Conservation (phyloP, 2,888 invertebrate genomes). For the Galerucella nymphaeae region DNA sequence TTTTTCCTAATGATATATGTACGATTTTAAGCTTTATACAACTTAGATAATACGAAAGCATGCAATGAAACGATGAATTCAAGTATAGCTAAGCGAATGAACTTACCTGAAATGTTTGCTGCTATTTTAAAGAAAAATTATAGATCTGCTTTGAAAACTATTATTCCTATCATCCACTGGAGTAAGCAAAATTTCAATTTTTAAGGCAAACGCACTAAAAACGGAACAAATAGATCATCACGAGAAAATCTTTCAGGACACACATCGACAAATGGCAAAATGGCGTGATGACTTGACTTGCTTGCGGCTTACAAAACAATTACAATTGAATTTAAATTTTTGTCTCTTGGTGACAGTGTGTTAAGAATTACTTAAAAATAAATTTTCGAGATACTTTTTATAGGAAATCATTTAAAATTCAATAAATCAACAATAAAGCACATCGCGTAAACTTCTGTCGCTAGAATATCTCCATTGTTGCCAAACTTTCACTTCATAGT, state of each 20-base stretch:
- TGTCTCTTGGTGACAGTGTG: conserved; percentile 13
- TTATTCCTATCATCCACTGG: neutral
- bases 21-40: neutral
- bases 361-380: neutral
- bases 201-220: neutral
- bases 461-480: conserved; percentile 43
- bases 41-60: neutral
- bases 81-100: neutral
- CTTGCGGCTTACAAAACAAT: conserved; percentile 27
- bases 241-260: conserved; percentile 18
- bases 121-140: neutral
- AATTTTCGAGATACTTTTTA: neutral
- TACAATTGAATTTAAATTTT: conserved; percentile 7
- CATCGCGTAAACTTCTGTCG: conserved; percentile 21
- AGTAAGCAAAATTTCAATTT: conserved; percentile 3
- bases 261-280: conserved; percentile 35
- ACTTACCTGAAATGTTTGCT: conserved; percentile 11
- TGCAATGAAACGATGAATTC: neutral
- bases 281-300: conserved; percentile 29
- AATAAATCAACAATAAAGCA: conserved; percentile 5
- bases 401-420: conserved; percentile 9
- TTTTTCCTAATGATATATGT: neutral
- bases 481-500: conserved; percentile 34
- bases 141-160: neutral
- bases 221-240: neutral